A percentile compares a stretch with the other conserved stretches of the same genome.
phyloP scores from a whole-genome alignment of 2,888 invertebrate species.

The Julus scandinavius region DNA sequence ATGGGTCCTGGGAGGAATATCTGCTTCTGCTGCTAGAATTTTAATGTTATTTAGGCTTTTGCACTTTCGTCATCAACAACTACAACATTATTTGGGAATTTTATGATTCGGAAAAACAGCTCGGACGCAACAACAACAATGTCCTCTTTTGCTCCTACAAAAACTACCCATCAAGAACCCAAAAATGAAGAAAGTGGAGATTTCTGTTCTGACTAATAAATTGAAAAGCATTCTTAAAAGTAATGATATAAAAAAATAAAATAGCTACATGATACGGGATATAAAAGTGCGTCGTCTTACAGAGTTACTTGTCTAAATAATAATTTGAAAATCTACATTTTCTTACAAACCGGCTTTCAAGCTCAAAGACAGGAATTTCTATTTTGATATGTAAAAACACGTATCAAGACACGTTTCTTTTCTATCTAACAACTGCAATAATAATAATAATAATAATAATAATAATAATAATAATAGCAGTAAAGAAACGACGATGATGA shows the following conservation, averaged over 20 bases:
- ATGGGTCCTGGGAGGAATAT: constrained; percentile 46
- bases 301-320: constrained; percentile 3
- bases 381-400: constrained; percentile 40
- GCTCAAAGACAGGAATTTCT: constrained; percentile 45
- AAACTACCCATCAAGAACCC: not conserved
- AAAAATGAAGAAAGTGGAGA: not conserved
- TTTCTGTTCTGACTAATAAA: constrained; percentile 30
- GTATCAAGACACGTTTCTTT: constrained; percentile 40
- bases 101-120: not conserved
- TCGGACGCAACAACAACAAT: not conserved
- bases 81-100: constrained; percentile 37
- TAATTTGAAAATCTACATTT: constrained; percentile 34
- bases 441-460: not conserved
- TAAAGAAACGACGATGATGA: constrained; percentile 29
- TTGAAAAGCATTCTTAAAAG: constrained; percentile 18
- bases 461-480: not conserved
- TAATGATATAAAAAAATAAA: not conserved
- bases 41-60: not conserved
- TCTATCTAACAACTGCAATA: constrained; percentile 44
- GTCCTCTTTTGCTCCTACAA: not conserved
- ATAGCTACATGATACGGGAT: not conserved
- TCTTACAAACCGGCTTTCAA: constrained; percentile 36
- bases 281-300: not conserved
- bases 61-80: constrained; percentile 13
- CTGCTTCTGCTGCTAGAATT: constrained; percentile 10